Evolutionary conservation across 2,888 invertebrate species (phyloP), one percentile per base, ranked within the genome.

Genomic region (Bembecia ichneumoniformis): DNA sequence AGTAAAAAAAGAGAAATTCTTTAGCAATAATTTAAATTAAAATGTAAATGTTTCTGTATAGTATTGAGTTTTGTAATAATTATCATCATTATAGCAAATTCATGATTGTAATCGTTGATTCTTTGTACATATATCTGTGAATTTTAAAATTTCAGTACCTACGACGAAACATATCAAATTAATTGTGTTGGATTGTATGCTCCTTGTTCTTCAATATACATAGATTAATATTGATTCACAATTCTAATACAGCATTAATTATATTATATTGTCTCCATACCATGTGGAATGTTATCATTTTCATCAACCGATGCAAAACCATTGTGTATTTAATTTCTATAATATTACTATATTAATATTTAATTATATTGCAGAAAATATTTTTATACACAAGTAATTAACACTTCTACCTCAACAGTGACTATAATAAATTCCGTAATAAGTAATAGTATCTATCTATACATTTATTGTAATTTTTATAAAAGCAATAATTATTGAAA

Each of bases 11-110:
- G 84, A 71, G 70, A 82, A 83, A 84, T 81, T 86, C 81, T 82
- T 68, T 86, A 86, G 86, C 86, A 86, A 86, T 86, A 84, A 87
- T 78, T 82, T 78, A 72, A 73, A 65, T 16, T 44, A 77, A 63
- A 66, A 75, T 86, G 86, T 87, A 86, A 86, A 87, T 86, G 80
- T 82, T 84, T 74, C 82, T 86, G 83, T 87, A 86, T 86, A 83
- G 82, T 77, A 75, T 74, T 75, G 72, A 74, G 76, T 74, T 73
- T 72, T 68, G 64, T 64, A 61, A 55, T 66, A 66, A 59, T 61
- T 63, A 28, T 28, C 28, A 28, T 28, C 28, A 28, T 66, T 68
- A 64, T 62, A 58, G 58, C 7, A 28, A 44, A 44, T 44, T 44
- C 15, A 44, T 13, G 17, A 44, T 44, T 16, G 15, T 11, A 64